Evolutionary conservation across 2,888 invertebrate genomes (phyloP), one percentile per base, ranked within the genome.

Genomic region (Gymnosoma rotundatum): DNA sequence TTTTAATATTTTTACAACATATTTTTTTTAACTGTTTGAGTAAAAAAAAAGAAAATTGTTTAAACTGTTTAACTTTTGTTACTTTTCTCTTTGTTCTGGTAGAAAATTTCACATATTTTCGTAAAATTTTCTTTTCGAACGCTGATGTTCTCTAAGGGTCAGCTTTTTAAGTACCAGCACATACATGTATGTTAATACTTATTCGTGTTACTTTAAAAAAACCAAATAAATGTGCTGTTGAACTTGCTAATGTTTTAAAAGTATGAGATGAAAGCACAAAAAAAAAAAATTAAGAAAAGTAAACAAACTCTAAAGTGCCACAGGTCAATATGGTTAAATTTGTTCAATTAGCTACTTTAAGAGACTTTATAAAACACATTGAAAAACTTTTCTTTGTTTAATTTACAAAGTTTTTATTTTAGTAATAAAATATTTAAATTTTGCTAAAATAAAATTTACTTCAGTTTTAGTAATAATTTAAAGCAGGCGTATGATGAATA

Each of bases 331-430:
- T 80, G 76, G 80, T 78, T 78, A 69, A 32, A 32, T 32, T 7
- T 32, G 6, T 80, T 80, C 76, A 80, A 83, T 83, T 83, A 78
- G 73, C 69, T 78, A 50, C 73, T 83, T 69, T 69, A 80, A 69
- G 80, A 6, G 61, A 63, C 66, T 64, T 78, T 58, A 66, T 61
- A 38, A 50, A 58, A 58, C 14, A 52, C 42, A 76, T n/a, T 60
- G 50, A 60, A 75, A 18, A 72, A 72, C 38, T 38, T 56, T 70
- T n/a, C 18, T 50, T 58, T 72, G 38, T 66, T 79, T 32, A 58
- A 61, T 54, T 52, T 36, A 61, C 7, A 69, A 78, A 66, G 45
- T 64, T 72, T 38, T 8, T 38, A 8, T 64, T 58, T 52, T 25
- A 42, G 52, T 20, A 76, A 52, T 18, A 45, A 60, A 69, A 20